phyloP scores from a whole-genome alignment of 2,797 vertebrate genomes.

The Enoplosus armatus region DNA sequence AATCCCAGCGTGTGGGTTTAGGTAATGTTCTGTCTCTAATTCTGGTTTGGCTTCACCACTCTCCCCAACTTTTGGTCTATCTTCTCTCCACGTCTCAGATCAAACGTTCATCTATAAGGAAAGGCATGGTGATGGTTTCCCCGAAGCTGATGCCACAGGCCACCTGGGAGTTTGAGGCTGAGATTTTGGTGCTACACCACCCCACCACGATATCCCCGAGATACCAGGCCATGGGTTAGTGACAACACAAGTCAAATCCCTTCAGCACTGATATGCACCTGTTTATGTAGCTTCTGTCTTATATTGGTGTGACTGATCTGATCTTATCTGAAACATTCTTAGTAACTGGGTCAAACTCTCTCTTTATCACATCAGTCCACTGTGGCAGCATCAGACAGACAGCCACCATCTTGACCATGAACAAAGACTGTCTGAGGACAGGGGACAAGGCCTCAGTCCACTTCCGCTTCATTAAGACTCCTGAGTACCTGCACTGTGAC shows the following conservation, averaged over 20 bases:
- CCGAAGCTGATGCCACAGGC: constrained; percentile 94
- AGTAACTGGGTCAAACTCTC: not conserved
- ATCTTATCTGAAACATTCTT: not conserved
- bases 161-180: constrained; percentile 97
- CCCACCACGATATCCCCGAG: constrained; percentile 96
- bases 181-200: constrained; percentile 95
- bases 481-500: constrained; percentile 94
- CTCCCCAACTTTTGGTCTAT: not conserved
- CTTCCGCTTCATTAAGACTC: constrained; percentile 98
- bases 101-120: constrained; percentile 96
- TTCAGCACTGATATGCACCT: rapidly evolving
- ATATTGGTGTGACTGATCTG: not conserved
- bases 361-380: constrained; percentile 74
- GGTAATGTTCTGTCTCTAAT: constrained; percentile 17
- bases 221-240: constrained; percentile 96
- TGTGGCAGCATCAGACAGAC: constrained; percentile 97
- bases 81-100: constrained; percentile 81
- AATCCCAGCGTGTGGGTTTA: constrained; percentile 30
- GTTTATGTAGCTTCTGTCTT: not conserved
- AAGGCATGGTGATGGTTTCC: constrained; percentile 98
- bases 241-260: not conserved
- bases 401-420: constrained; percentile 96
- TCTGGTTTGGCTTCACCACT: constrained; percentile 20
- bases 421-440: constrained; percentile 94
- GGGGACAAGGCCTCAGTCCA: constrained; percentile 97